Evolutionary conservation across 2,888 invertebrate species (phyloP), one percentile per base, ranked within the genome.

Genomic region (Sericinus montela): DNA sequence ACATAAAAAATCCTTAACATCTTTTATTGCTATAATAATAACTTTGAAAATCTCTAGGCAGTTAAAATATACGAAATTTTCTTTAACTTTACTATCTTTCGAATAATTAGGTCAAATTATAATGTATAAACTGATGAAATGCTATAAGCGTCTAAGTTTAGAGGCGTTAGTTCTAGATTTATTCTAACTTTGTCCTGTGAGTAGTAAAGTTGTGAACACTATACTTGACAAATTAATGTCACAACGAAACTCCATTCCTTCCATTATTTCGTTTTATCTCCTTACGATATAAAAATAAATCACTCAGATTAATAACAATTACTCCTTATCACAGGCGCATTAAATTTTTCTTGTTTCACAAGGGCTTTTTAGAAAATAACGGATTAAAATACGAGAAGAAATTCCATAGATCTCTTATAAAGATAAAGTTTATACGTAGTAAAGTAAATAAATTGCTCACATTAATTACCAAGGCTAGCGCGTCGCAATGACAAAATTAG

Each of bases 231-330:
- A 16, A 11, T 25, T 25, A 38, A 37, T 14, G 37, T 32, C 28
- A 32, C 37, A 43, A 48, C 23, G 35, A 45, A 49, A 49, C 39
- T 40, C 29, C 23, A 39, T 43, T 39, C 34, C 19, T 28, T 15
- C 34, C 38, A 39, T 43, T 49, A 44, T 39, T 29, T 15, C 14
- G 23, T 11, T 11, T 49, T 49, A 40, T 49, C 40, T 23, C 40
- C 16, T 10, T 9, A 28, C 13, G 49, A 49, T 49, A 49, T 44
- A 49, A 46, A 47, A 49, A 48, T 34, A 48, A 49, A 49, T 45
- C 49, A 49, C 44, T 40, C 35, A 49, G 44, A 45, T 49, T 49
- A 49, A 49, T 49, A 49, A 49, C 49, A 49, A 49, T 44, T 49
- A 49, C 36, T 34, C 36, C 34, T 49, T 49, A 49, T 49, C 49